These are phyloP conservation scores for Oophaga sylvatica DNA, from an alignment of 2,797 vertebrate genomes.

Conservation along the genomic window DNA sequence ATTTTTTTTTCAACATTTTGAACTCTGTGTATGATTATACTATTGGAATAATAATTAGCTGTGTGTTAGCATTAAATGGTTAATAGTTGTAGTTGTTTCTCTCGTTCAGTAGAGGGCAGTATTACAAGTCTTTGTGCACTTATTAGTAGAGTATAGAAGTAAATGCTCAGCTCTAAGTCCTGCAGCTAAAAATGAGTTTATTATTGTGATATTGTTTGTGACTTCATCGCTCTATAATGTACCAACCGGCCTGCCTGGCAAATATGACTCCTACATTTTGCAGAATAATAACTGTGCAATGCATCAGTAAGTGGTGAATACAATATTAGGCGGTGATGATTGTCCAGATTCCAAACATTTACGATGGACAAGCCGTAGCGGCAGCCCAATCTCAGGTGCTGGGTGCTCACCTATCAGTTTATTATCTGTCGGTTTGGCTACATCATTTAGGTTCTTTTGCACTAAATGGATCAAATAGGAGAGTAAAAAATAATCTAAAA, in stretches of 20 bases:
- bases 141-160: not conserved
- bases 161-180: not conserved
- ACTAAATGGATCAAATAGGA: no score
- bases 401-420: no score
- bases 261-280: not conserved
- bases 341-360: not conserved
- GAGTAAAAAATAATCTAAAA: no score
- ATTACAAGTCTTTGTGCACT: conserved; percentile 1
- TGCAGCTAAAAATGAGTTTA: not conserved
- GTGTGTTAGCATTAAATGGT: not conserved
- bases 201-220: not conserved
- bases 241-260: not conserved
- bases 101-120: not conserved
- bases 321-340: not conserved
- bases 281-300: not conserved
- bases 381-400: not conserved
- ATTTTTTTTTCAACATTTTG: no score
- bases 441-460: no score
- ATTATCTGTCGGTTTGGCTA: not conserved
- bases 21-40: no score
- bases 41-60: not conserved
- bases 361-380: not conserved
- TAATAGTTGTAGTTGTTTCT: not conserved
- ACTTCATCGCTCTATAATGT: not conserved
- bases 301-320: not conserved